A percentile compares a stretch with the other conserved stretches of the same genome.
These are phyloP conservation scores for Hippocampus abdominalis DNA, from an alignment of 2,113 vertebrate genomes.

Conservation along the genomic window DNA sequence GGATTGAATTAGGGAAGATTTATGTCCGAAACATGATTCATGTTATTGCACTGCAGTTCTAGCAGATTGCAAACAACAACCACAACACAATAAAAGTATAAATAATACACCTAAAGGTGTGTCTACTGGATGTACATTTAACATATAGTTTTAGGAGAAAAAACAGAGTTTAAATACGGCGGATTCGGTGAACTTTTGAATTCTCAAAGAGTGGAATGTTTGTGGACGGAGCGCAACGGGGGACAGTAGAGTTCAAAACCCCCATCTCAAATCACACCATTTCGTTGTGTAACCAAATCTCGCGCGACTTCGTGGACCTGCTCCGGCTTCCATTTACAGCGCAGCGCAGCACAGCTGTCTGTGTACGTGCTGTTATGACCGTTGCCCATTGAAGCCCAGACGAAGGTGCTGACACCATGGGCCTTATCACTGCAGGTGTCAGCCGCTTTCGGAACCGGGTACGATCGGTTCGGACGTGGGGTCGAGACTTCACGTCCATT, in stretches of 20 bases:
- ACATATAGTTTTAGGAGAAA: too few species aligned
- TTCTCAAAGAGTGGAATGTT: not conserved
- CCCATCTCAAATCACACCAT: not conserved
- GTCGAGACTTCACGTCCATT: conserved; percentile 14
- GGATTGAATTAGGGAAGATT: too few species aligned
- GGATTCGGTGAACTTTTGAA: not conserved
- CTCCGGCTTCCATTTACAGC: too few species aligned
- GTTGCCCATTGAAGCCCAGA: not conserved
- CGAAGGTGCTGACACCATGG: conserved; percentile 17
- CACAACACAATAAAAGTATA: too few species aligned
- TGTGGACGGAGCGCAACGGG: not conserved
- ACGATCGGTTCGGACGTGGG: conserved; percentile 23
- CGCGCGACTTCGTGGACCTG: conserved; percentile 22
- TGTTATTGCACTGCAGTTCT: too few species aligned
- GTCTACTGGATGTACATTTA: too few species aligned
- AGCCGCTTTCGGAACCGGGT: conserved; percentile 30
- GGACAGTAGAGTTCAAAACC: not conserved
- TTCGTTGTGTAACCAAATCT: conserved; percentile 8
- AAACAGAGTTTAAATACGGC: not conserved
- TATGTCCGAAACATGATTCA: too few species aligned
- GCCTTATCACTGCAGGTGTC: conserved; percentile 23
- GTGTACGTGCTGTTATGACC: not conserved
- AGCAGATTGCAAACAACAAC: too few species aligned
- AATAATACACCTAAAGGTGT: too few species aligned
- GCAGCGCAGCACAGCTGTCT: not conserved